These are phyloP conservation scores for Gallinago undulata DNA, from an alignment of 2,113 vertebrate species.

Conservation along the genomic window DNA sequence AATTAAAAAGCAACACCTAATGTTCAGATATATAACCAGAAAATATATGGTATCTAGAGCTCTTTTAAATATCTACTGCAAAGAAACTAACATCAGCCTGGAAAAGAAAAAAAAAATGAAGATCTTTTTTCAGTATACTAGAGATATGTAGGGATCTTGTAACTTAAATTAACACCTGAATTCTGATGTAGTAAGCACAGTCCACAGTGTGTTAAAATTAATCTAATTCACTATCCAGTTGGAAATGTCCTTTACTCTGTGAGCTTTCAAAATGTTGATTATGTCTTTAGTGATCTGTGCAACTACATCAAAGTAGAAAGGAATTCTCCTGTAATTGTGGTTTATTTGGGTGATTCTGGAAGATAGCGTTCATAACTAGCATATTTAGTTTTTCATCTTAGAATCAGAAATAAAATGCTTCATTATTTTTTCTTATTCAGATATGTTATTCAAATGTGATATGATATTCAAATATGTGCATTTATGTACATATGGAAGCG, in stretches of 20 bases:
- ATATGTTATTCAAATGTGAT: not conserved
- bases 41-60: not conserved
- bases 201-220: not conserved
- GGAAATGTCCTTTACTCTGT: not conserved
- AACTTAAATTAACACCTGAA: not conserved
- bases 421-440: not conserved
- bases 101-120: not conserved
- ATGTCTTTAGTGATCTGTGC: not conserved
- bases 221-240: not conserved
- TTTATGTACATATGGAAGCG: accelerated
- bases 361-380: not conserved
- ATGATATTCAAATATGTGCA: no score
- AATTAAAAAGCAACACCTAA: not conserved
- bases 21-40: not conserved
- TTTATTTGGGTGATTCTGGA: not conserved
- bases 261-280: not conserved
- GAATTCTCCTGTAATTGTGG: not conserved
- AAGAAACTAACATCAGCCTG: not conserved
- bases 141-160: not conserved
- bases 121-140: not conserved
- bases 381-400: not conserved
- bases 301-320: not conserved
- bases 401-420: not conserved
- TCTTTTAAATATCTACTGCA: not conserved
- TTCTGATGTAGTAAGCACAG: not conserved